Base-by-base conservation (phyloP, 1,140 invertebrate species). In the Tyrophagus putrescentiae region DNA sequence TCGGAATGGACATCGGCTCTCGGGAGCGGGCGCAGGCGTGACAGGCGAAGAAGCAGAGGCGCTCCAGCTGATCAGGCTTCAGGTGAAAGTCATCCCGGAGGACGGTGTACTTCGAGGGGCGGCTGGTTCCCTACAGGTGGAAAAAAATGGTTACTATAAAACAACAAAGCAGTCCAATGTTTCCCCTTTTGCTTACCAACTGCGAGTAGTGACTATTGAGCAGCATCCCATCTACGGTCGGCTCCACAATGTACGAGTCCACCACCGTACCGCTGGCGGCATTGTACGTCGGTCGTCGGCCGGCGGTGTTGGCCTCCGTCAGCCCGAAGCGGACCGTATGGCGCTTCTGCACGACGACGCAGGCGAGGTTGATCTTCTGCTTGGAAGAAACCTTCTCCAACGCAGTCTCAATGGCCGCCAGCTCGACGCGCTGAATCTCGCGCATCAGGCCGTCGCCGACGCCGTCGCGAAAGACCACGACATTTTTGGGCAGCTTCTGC, bases 381-480 rank as follows among this genome's bases (percentile, higher is more conserved):
- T 74, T 89, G 84, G 6, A 6, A 33, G 29, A 6, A 6, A 31
- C 5, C 23, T 11, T 53, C 6, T 7, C 1, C 11, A 45, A 67
- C 0, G 65, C 60, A 39, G 42, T 33, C 21, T 53, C 36, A 5
- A 67, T 62, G n/a, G 16, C 29, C 39, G 32, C 36, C 16, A 67
- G 21, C 45, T 67, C 66, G 7, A 58, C 25, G 13, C 65, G 42
- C n/a, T 41, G 4, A 16, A 63, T 16, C 9, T 45, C 50, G 33
- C 16, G 21, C 87, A 65, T 21, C 68, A 72, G 68, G 89, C 84
- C 75, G 91, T 93, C 72, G 13, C 68, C 69, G 0, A 80, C 73
- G 0, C 86, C 86, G 72, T 86, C 85, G 31, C 92, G 66, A 70
- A 92, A 92, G 0, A 84, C 80, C 69, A 84, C 84, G 0, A 93